A percentile compares a stretch with the other conserved stretches of the same genome.
Evolutionary conservation across 92 coral and sea anemone genomes (phyloP).

Genomic region (Porites evermanni): DNA sequence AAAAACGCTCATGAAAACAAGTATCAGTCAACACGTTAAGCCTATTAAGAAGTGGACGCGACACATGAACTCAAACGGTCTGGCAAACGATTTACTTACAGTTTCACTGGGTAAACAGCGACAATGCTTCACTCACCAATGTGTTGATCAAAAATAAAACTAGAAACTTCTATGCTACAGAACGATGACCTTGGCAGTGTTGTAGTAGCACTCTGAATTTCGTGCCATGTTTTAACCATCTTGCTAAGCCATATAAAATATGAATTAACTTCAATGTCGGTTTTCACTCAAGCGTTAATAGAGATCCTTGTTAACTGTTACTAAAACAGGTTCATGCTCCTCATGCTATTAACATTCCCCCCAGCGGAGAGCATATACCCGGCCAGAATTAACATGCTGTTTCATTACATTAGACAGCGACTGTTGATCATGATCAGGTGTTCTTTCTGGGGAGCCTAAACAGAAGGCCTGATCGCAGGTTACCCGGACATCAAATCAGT

Average conservation of each 20-base stretch:
- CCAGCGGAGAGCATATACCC: too few species aligned
- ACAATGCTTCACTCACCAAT: not conserved
- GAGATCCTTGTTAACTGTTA: not conserved
- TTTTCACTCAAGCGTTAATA: conserved; percentile 13
- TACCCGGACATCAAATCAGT: too few species aligned
- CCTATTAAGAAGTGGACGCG: not conserved
- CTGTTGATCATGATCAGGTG: too few species aligned
- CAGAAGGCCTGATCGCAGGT: too few species aligned
- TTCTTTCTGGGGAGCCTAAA: too few species aligned
- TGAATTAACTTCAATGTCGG: not conserved
- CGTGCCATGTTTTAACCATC: not conserved
- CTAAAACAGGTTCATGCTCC: not conserved
- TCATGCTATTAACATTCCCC: too few species aligned
- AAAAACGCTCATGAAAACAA: not conserved
- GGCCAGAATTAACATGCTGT: too few species aligned
- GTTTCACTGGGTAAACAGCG: too few species aligned
- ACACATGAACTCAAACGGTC: not conserved
- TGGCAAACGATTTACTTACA: not conserved
- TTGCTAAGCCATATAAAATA: not conserved
- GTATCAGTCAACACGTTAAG: not conserved
- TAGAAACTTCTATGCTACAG: not conserved
- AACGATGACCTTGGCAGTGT: too few species aligned
- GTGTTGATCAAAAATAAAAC: not conserved
- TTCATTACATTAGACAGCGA: too few species aligned
- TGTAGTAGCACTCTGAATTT: not conserved